Evolutionary conservation across 1,140 invertebrate genomes (phyloP), one percentile per base, ranked within the genome.

Genomic region (Formica exsecta): DNA sequence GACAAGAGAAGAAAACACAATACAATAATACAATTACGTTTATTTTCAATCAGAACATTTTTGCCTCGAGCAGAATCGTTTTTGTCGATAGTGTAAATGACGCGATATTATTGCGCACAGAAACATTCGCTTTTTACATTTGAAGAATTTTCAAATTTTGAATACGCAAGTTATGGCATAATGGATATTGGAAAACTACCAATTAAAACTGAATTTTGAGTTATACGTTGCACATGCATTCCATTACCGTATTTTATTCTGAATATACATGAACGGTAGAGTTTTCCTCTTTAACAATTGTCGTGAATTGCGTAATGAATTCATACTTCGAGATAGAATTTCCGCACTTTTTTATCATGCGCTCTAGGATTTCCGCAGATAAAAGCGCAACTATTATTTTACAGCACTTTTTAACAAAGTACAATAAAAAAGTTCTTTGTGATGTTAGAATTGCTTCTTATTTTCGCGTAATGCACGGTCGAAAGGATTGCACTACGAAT

Each of bases 371-470:
- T 54, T 7, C 32, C 11, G 41, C 13, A 5, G 13, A 32, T 3
- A 41, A 66, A 51, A 36, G 32, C 2, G n/a, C 16, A 54, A 16
- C n/a, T 48, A 48, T 48, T 62, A 83, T 61, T 88, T 51, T 81
- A 68, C 25, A 25, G 22, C 8, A 8, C 13, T 68, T n/a, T 32
- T 75, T 41, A 44, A 9, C 25, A 13, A 16, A 70, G 32, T 16
- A 62, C 77, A 76, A 88, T 85, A 57, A 71, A 88, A 70, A 84
- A 68, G 68, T 8, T 29, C 11, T 29, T 25, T 32, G 87, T 87
- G 81, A 65, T 22, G 25, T 59, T 71, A 36, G 13, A 83, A 62
- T 11, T 32, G 22, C 54, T 85, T 76, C n/a, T 54, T 51, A 54
- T 86, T 74, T 80, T 73, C 61, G 25, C 13, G 22, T n/a, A 22